Evolutionary conservation across 2,797 vertebrate species (phyloP).

Genomic region (Ctenochaetus hawaiiensis): DNA sequence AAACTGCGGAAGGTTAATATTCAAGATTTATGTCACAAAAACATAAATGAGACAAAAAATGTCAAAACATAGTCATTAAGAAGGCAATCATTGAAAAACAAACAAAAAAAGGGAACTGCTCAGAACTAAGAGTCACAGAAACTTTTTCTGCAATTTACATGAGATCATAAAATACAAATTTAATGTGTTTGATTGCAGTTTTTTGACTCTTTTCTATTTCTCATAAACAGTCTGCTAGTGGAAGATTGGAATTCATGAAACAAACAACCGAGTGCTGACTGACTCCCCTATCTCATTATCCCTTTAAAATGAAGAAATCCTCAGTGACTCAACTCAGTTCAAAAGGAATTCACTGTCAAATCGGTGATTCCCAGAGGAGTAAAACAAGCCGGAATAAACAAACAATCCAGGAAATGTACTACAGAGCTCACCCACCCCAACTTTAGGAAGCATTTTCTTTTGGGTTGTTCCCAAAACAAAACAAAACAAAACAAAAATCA

Average conservation of each 20-base stretch:
- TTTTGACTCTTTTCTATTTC: conserved; percentile 11
- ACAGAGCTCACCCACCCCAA: conserved; percentile 3
- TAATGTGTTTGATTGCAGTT: background rate
- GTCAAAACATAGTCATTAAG: background rate
- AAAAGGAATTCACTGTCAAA: conserved; percentile 17
- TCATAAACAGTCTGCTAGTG: background rate
- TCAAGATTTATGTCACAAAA: background rate
- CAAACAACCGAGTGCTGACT: conserved; percentile 14
- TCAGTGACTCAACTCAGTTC: background rate
- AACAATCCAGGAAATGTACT: background rate
- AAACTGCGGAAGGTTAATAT: background rate
- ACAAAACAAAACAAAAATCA: background rate
- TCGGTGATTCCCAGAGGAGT: background rate
- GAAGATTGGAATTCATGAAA: conserved; percentile 18
- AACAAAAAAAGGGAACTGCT: background rate
- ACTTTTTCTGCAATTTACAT: background rate
- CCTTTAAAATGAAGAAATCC: conserved; percentile 23
- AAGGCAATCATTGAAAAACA: background rate
- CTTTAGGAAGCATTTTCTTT: background rate
- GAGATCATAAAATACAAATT: background rate
- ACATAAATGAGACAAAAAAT: background rate
- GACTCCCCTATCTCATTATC: conserved; percentile 23
- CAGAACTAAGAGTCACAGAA: background rate
- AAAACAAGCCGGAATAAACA: conserved; percentile 20
- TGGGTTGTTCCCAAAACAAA: conserved; percentile 32